Percentiles rank a stretch among this genome's conserved stretches.
Conservation (phyloP, 2,113 vertebrate species). For the Motacilla tschutschensis region DNA sequence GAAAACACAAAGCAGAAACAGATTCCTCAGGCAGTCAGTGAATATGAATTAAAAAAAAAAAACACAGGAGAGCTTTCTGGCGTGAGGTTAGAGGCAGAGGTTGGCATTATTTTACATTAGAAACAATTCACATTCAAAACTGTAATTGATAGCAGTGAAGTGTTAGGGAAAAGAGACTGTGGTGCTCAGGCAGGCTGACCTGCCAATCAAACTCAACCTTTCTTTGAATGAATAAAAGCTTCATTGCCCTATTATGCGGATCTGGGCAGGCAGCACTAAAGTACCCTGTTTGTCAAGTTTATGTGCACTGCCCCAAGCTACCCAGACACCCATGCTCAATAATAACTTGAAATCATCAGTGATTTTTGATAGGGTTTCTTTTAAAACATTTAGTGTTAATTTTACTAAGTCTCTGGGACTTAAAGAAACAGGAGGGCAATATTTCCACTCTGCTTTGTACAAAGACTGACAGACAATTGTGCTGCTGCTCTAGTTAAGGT, state of each 20-base stretch:
- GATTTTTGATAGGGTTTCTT: slow-evolving; percentile 69
- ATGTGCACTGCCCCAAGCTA: slow-evolving; percentile 75
- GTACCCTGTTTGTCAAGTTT: slow-evolving; percentile 81
- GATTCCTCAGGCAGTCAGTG: slow-evolving; percentile 49
- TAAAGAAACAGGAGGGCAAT: slow-evolving; percentile 28
- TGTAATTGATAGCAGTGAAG: slow-evolving; percentile 86
- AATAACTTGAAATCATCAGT: slow-evolving; percentile 68
- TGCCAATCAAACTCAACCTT: slow-evolving; percentile 84
- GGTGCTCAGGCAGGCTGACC: slow-evolving; percentile 72
- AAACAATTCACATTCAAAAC: slow-evolving; percentile 87
- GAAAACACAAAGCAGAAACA: slow-evolving; percentile 51
- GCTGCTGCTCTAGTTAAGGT: slow-evolving; percentile 45
- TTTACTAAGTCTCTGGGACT: slow-evolving; percentile 52
- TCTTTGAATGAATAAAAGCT: slow-evolving; percentile 82
- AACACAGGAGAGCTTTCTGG: slow-evolving; percentile 73
- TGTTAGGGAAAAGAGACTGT: slow-evolving; percentile 73
- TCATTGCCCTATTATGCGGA: slow-evolving; percentile 79
- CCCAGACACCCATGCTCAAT: slow-evolving; percentile 70
- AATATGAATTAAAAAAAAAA: slow-evolving; percentile 14
- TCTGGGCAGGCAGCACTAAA: slow-evolving; percentile 77
- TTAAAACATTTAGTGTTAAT: slow-evolving; percentile 63
- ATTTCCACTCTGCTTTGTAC: slow-evolving; percentile 39
- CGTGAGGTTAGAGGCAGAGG: slow-evolving; percentile 77
- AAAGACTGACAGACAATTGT: slow-evolving; percentile 52
- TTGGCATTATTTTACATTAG: slow-evolving; percentile 88